Evolutionary conservation across 2,888 invertebrate genomes (phyloP).

Genomic region (Tridacna crocea): DNA sequence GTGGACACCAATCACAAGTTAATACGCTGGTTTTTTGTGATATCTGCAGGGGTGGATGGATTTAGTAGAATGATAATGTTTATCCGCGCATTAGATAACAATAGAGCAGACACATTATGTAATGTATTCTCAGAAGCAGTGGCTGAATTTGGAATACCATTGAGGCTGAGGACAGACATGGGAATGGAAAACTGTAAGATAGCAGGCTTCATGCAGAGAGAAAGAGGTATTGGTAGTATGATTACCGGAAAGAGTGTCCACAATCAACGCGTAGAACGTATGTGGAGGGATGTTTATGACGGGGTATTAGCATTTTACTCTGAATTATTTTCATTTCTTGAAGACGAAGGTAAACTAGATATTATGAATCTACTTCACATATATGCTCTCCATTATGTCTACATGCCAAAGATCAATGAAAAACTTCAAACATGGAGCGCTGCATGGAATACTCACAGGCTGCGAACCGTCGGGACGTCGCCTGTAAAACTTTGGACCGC

Average conservation of each 20-base stretch:
- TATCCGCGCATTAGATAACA: slow-evolving; percentile 25
- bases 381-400: slow-evolving; percentile 41
- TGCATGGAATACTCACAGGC: slow-evolving; percentile 22
- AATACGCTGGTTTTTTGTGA: slow-evolving; percentile 47
- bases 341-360: slow-evolving; percentile 27
- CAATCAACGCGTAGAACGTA: slow-evolving; percentile 40
- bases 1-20: slow-evolving; percentile 52
- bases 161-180: slow-evolving; percentile 28
- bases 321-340: too few relatives aligned
- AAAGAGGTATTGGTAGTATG: slow-evolving; percentile 32
- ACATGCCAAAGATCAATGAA: slow-evolving; percentile 20
- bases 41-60: slow-evolving; percentile 40
- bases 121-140: slow-evolving; percentile 10
- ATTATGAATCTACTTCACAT: slow-evolving; percentile 22
- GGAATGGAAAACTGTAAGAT: slow-evolving; percentile 39
- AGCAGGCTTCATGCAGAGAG: too few relatives aligned
- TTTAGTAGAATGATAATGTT: slow-evolving; percentile 36
- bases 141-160: slow-evolving; percentile 25
- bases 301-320: slow-evolving; percentile 33
- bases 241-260: slow-evolving; percentile 43
- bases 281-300: slow-evolving; percentile 41
- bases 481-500: slow-evolving; percentile 15
- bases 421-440: slow-evolving; percentile 17
- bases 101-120: too few relatives aligned
- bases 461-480: slow-evolving; percentile 16